Conservation (phyloP, 1,140 invertebrate genomes). For the Drosophila pseudoobscura region DNA sequence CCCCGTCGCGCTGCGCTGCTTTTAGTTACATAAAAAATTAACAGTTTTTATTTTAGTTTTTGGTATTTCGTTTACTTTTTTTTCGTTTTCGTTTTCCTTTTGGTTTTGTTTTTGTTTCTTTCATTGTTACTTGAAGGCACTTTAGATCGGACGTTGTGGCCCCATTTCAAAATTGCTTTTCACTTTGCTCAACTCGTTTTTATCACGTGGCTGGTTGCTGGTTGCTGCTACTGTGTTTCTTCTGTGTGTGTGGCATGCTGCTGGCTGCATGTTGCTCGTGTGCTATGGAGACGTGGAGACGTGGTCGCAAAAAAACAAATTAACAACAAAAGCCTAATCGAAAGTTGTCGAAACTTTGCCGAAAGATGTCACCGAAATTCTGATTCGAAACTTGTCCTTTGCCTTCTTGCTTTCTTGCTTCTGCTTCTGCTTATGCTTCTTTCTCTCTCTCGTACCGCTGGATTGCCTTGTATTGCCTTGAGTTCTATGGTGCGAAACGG, state of each 20-base stretch:
- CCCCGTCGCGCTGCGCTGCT: conserved; percentile 69
- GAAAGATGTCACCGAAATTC: conserved; percentile 78
- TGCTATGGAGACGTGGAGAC: conserved; percentile 74
- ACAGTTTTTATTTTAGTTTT: conserved; percentile 85
- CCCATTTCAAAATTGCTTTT: conserved; percentile 84
- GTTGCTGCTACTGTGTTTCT: conserved; percentile 25
- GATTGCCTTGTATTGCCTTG: conserved; percentile 81
- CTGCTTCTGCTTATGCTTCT: conserved; percentile 54
- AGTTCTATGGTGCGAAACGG: conserved; percentile 80
- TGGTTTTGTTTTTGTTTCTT: conserved; percentile 83
- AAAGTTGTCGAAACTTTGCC: conserved; percentile 79
- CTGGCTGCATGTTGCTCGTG: conserved; percentile 56
- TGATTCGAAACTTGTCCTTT: conserved; percentile 76
- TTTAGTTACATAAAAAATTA: conserved; percentile 92
- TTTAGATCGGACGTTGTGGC: conserved; percentile 94
- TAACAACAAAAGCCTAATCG: conserved; percentile 77
- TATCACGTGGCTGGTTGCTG: conserved; percentile 74
- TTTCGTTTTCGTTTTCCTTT: conserved; percentile 63
- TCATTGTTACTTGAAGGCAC: conserved; percentile 91
- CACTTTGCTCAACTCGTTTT: conserved; percentile 79
- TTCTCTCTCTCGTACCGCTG: conserved; percentile 49
- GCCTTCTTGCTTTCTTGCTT: conserved; percentile 60
- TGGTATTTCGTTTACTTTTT: conserved; percentile 83
- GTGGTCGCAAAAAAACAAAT: conserved; percentile 75
- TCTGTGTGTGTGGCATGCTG: conserved; percentile 35